Conservation (phyloP, 2,888 invertebrate species). For the Idaea straminata region DNA sequence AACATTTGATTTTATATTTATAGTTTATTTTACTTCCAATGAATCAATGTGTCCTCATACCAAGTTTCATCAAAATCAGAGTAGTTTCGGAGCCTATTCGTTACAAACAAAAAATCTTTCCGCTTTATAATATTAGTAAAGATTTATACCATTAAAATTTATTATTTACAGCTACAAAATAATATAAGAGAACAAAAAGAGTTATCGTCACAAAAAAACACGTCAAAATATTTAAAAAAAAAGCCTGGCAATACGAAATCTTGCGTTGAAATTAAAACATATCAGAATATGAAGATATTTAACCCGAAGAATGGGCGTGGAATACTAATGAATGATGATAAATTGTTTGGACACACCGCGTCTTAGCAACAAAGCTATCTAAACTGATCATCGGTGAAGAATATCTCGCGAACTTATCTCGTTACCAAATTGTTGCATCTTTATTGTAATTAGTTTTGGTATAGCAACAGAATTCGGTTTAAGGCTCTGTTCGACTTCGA, state of each 20-base stretch:
- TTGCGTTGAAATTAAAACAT: background rate
- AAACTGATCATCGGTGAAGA: background rate
- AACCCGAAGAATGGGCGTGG: background rate
- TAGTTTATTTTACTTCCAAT: no score
- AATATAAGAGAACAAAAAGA: no score
- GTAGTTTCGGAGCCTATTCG: no score
- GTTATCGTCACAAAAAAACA: no score
- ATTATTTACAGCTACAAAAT: no score
- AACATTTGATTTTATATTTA: no score
- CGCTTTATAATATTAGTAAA: no score
- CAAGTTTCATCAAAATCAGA: no score
- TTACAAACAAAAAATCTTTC: no score
- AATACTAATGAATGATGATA: background rate
- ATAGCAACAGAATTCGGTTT: background rate
- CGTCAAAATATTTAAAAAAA: background rate
- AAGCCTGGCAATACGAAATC: background rate
- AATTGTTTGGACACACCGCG: background rate
- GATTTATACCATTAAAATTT: no score
- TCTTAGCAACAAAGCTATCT: background rate
- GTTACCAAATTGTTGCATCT: background rate
- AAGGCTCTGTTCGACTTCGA: no score
- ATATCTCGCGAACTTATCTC: background rate
- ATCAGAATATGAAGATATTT: background rate
- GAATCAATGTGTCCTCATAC: no score
- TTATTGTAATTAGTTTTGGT: background rate